These are phyloP conservation scores for Thymelicus acteon DNA, from an alignment of 2,888 invertebrate genomes.

Conservation along the genomic window DNA sequence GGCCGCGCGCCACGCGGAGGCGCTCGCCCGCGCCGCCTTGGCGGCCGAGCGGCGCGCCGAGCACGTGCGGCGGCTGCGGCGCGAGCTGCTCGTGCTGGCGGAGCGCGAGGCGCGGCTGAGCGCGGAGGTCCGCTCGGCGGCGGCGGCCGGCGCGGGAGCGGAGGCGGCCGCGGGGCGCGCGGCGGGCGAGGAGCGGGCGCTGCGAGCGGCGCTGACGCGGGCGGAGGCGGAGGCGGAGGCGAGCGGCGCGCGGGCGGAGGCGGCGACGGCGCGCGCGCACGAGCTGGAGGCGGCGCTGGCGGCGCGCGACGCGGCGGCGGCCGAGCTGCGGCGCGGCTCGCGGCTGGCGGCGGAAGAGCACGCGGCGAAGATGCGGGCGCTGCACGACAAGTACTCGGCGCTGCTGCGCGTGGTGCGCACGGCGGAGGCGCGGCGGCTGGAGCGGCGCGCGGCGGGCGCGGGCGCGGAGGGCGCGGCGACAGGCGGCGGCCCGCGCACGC, in stretches of 20 bases:
- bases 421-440: constrained; percentile 81
- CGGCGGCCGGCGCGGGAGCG: constrained; percentile 41
- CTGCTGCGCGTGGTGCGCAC: constrained; percentile 84
- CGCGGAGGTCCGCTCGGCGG: constrained; percentile 51
- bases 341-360: constrained; percentile 85
- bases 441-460: constrained; percentile 67
- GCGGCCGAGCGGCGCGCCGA: constrained; percentile 67
- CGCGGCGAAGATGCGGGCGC: constrained; percentile 82
- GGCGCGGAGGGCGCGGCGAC: constrained; percentile 55
- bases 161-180: constrained; percentile 71
- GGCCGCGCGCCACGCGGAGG: constrained; percentile 70
- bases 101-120: constrained; percentile 70
- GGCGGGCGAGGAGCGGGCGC: constrained; percentile 81
- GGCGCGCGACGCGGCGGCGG: constrained; percentile 71
- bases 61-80: constrained; percentile 69
- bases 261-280: constrained; percentile 65
- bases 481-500: constrained; percentile 74
- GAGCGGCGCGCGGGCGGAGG: constrained; percentile 65
- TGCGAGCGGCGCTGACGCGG: constrained; percentile 61
- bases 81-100: constrained; percentile 71
- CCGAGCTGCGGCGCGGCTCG: constrained; percentile 76
- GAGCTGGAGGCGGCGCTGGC: constrained; percentile 79
- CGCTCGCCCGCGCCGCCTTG: constrained; percentile 64
- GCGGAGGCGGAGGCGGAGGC: constrained; percentile 46
- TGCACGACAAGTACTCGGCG: constrained; percentile 85